These are phyloP conservation scores for Oreochromis aureus DNA, from an alignment of 2,113 vertebrate species.

Conservation along the genomic window DNA sequence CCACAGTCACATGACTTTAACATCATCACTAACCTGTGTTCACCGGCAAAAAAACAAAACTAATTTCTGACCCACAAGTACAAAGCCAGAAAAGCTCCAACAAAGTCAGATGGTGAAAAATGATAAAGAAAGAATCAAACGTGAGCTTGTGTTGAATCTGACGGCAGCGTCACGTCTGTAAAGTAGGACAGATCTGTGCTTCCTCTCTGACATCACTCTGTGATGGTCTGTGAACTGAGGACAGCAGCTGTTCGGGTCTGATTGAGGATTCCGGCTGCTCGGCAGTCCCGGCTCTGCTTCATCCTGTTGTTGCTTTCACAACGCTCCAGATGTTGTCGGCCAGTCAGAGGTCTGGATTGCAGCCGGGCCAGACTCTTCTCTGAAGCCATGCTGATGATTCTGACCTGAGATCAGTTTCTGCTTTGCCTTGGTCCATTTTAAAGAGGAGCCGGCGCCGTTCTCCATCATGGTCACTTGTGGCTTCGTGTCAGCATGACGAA, in stretches of 20 bases:
- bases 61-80: not conserved
- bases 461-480: not conserved
- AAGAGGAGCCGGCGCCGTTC: accelerated
- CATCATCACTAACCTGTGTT: not conserved
- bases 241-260: not conserved
- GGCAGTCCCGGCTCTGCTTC: not conserved
- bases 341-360: not conserved
- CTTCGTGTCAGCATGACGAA: not conserved
- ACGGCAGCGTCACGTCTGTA: accelerated
- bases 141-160: not conserved
- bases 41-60: not conserved
- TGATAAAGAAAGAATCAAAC: not conserved
- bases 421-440: not conserved
- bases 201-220: not conserved
- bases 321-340: not conserved
- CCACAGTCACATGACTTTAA: not conserved
- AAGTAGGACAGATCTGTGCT: not conserved
- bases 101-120: not conserved
- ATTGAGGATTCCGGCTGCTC: not conserved
- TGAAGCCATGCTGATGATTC: not conserved
- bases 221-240: not conserved
- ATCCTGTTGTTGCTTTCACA: not conserved
- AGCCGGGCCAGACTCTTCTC: not conserved
- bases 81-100: not conserved
- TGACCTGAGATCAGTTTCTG: not conserved